A percentile compares a stretch with the other conserved stretches of the same genome.
phyloP scores from a whole-genome alignment of 2,888 invertebrate genomes.

The Podabrus alpinus region DNA sequence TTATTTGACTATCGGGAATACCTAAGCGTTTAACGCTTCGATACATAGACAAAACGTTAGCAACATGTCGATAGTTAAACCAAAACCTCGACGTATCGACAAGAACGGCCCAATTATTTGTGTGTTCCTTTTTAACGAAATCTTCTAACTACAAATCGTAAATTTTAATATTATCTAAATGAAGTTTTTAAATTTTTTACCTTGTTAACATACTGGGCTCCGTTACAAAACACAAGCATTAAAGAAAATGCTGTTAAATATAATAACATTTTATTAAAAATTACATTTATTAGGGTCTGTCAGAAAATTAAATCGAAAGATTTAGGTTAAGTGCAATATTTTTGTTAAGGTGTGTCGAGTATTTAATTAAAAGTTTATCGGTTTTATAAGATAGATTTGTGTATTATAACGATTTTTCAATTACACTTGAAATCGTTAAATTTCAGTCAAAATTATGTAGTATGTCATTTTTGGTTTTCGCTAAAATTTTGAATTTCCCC shows the following conservation, averaged over 20 bases:
- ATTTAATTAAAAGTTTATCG: not conserved
- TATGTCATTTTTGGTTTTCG: too few relatives aligned
- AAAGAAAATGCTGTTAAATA: not conserved
- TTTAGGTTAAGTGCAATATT: not conserved
- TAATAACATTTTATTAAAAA: not conserved
- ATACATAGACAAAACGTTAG: conserved; percentile 97
- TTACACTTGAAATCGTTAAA: not conserved
- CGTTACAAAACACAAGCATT: not conserved
- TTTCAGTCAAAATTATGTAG: not conserved
- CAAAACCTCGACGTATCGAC: conserved; percentile 99
- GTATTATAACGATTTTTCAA: not conserved
- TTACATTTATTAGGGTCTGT: not conserved
- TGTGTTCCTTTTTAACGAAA: conserved; percentile 75
- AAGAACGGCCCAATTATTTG: conserved; percentile 99
- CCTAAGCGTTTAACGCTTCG: conserved; percentile 96
- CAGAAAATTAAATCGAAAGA: not conserved
- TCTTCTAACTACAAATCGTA: conserved; percentile 31
- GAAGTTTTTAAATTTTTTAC: not conserved
- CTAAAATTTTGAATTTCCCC: not conserved
- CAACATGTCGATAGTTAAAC: conserved; percentile 99
- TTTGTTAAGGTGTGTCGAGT: not conserved
- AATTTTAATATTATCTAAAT: not conserved
- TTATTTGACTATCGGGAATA: conserved; percentile 98
- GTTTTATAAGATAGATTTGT: not conserved
- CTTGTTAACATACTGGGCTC: not conserved